These are phyloP conservation scores for Mycetomoellerius zeteki DNA, from an alignment of 1,140 invertebrate species.

Conservation along the genomic window DNA sequence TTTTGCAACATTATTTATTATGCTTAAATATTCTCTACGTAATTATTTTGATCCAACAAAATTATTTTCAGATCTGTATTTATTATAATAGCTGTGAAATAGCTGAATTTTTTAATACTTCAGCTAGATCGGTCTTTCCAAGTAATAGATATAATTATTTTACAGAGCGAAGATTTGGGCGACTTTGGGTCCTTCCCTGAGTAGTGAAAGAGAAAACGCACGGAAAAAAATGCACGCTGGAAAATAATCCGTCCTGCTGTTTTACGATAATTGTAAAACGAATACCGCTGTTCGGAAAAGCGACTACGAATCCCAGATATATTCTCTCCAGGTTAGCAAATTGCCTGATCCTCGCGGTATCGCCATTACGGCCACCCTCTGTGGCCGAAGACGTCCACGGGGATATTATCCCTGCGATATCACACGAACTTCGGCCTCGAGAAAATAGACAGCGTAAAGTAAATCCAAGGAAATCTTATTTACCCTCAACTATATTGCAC, in stretches of 20 bases:
- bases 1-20: no score
- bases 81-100: no score
- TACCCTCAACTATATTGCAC: background rate
- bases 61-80: no score
- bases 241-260: constrained; percentile 37
- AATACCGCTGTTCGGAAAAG: constrained; percentile 29
- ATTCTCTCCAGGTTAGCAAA: constrained; percentile 86
- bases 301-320: constrained; percentile 82
- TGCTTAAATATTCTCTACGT: no score
- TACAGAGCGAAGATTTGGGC: background rate
- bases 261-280: constrained; percentile 63
- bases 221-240: background rate
- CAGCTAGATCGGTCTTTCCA: no score
- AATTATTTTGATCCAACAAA: no score
- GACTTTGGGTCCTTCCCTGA: background rate
- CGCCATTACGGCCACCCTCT: constrained; percentile 71
- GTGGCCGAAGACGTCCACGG: constrained; percentile 74
- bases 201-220: constrained; percentile 3
- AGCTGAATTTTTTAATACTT: no score
- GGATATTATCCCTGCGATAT: constrained; percentile 79
- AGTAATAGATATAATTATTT: background rate
- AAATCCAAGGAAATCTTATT: constrained; percentile 37
- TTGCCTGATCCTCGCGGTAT: constrained; percentile 77
- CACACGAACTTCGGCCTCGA: constrained; percentile 25
- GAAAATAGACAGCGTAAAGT: constrained; percentile 15